phyloP scores from a whole-genome alignment of 2,888 invertebrate genomes.

The Acleris emargana region DNA sequence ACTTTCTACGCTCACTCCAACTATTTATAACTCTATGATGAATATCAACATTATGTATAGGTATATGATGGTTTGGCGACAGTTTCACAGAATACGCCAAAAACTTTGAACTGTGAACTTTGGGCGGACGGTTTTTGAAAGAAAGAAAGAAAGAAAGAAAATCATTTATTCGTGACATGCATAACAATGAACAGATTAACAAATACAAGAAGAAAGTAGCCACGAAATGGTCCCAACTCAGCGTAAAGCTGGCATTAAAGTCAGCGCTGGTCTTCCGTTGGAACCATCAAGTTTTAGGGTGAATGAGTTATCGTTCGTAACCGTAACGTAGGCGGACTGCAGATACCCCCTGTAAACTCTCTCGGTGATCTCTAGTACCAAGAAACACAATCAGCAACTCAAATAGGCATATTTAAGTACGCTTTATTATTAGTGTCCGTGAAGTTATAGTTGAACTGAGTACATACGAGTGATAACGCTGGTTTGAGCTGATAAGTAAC shows the following conservation, averaged over 20 bases:
- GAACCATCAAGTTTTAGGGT: too few relatives aligned
- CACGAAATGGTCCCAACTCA: too few relatives aligned
- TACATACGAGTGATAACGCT: constrained; percentile 17
- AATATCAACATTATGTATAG: constrained; percentile 4
- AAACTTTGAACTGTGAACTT: background rate
- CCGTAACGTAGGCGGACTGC: too few relatives aligned
- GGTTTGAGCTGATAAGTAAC: constrained; percentile 9
- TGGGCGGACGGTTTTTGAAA: too few relatives aligned
- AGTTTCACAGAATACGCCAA: too few relatives aligned
- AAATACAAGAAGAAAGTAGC: too few relatives aligned
- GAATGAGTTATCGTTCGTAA: too few relatives aligned
- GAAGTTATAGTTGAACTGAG: constrained; percentile 13
- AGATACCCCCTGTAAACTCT: background rate
- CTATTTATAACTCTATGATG: constrained; percentile 9
- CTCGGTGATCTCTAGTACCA: background rate
- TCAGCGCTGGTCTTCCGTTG: too few relatives aligned
- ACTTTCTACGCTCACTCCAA: constrained; percentile 3
- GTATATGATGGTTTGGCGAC: background rate
- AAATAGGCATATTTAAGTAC: background rate
- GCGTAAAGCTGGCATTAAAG: too few relatives aligned
- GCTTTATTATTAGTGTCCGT: constrained; percentile 5
- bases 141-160: too few relatives aligned
- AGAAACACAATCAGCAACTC: background rate
- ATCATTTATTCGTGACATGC: too few relatives aligned
- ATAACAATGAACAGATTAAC: too few relatives aligned